Evolutionary conservation across 2,888 invertebrate species (phyloP).

Genomic region (Pelosia muscerda): DNA sequence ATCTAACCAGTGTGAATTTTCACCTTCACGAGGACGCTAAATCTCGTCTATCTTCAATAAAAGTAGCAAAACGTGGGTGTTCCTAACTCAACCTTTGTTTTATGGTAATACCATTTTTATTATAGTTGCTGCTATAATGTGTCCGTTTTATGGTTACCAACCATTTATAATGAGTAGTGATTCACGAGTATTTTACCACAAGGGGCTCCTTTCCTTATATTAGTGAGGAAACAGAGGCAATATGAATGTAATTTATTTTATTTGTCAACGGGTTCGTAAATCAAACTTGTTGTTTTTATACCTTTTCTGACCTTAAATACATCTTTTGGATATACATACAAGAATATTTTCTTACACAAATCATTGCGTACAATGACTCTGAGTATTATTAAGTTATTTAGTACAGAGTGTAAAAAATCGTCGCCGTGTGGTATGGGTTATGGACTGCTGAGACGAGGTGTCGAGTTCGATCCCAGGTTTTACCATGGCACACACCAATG

Average conservation of each 20-base stretch:
- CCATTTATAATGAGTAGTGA: constrained; percentile 42
- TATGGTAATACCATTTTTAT: constrained; percentile 72
- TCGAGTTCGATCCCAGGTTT: too few species aligned
- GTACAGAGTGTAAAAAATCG: background rate
- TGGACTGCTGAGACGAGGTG: too few species aligned
- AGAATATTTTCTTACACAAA: constrained; percentile 5
- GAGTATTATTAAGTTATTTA: background rate
- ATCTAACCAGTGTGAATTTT: background rate
- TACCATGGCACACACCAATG: too few species aligned
- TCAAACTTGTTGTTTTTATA: constrained; percentile 22
- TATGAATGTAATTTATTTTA: constrained; percentile 16
- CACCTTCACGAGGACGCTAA: constrained; percentile 20
- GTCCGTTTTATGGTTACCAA: constrained; percentile 41
- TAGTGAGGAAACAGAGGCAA: constrained; percentile 20
- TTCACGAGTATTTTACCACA: constrained; percentile 35
- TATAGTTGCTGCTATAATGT: constrained; percentile 62
- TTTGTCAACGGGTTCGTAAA: constrained; percentile 23
- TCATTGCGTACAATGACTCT: constrained; percentile 3
- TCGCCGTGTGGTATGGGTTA: too few species aligned
- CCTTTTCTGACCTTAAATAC: constrained; percentile 13
- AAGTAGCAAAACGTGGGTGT: constrained; percentile 71
- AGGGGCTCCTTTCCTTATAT: constrained; percentile 29
- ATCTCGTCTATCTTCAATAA: constrained; percentile 55
- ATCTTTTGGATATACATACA: background rate
- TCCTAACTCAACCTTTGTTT: constrained; percentile 67